Evolutionary conservation across 1,140 invertebrate genomes (phyloP).

Genomic region (Coptotermes formosanus): DNA sequence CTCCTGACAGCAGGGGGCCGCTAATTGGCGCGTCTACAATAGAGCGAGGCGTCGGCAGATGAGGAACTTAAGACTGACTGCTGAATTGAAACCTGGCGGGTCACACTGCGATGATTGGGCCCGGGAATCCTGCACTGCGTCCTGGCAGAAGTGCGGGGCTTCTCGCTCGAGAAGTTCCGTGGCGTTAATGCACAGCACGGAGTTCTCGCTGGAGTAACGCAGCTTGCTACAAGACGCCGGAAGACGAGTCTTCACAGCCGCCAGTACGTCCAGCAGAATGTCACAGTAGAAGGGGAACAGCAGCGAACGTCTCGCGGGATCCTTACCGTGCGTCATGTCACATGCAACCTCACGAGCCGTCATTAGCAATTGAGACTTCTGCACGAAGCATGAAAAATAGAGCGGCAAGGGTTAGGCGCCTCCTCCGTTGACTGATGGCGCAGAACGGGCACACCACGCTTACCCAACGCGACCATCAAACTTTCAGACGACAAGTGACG

Average conservation of each 20-base stretch:
- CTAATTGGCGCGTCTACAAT: slow-evolving; percentile 5
- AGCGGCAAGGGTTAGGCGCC: background rate
- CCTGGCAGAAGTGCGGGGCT: too few relatives aligned
- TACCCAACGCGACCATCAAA: background rate
- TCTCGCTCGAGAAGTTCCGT: too few relatives aligned
- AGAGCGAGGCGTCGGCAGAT: background rate
- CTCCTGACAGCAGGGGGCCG: background rate
- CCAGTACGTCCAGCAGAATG: too few relatives aligned
- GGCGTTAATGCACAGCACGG: too few relatives aligned
- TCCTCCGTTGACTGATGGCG: background rate
- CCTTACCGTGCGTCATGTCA: background rate
- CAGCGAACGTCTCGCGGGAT: background rate
- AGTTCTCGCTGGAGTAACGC: too few relatives aligned
- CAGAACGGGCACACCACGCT: background rate
- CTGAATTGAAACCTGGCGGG: too few relatives aligned
- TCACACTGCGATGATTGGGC: too few relatives aligned
- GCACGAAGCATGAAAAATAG: slow-evolving; percentile 5
- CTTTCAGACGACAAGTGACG: background rate
- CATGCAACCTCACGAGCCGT: background rate
- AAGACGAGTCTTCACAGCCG: too few relatives aligned
- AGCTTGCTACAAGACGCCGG: too few relatives aligned
- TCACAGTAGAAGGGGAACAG: too few relatives aligned
- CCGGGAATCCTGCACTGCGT: too few relatives aligned
- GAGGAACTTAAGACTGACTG: background rate
- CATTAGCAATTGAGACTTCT: slow-evolving; percentile 8